A percentile compares a stretch with the other conserved stretches of the same genome.
Evolutionary conservation across 2,797 vertebrate species (phyloP).

Genomic region (Anabas testudineus): DNA sequence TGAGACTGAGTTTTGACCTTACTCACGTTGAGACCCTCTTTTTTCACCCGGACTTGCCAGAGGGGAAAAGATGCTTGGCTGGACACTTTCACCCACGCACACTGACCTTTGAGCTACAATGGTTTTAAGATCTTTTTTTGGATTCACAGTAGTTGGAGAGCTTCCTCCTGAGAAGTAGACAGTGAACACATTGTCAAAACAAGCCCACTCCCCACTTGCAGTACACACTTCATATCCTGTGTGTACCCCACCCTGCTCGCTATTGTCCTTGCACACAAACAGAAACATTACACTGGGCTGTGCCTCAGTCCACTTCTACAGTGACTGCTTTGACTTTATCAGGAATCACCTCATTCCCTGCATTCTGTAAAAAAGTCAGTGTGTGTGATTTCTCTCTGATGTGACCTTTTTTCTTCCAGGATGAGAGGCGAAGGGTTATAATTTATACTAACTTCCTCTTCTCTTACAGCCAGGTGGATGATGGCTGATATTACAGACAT

Average conservation of each 20-base stretch:
- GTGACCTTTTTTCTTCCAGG: constrained; percentile 23
- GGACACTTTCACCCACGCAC: constrained; percentile 42
- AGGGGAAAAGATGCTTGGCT: constrained; percentile 15
- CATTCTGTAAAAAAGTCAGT: neutral
- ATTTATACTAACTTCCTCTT: constrained; percentile 37
- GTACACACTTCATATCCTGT: constrained; percentile 58
- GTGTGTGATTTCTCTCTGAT: constrained; percentile 36
- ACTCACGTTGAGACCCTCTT: constrained; percentile 14
- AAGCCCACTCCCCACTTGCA: constrained; percentile 29
- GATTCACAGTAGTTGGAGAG: constrained; percentile 19
- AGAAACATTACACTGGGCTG: constrained; percentile 36
- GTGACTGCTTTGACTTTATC: constrained; percentile 12
- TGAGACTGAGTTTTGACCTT: constrained; percentile 46
- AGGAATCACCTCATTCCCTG: constrained; percentile 17
- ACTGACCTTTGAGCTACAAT: constrained; percentile 40
- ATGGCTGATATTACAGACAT: constrained; percentile 10
- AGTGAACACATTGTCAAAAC: constrained; percentile 42
- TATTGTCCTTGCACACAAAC: constrained; percentile 65
- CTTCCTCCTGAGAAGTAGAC: constrained; percentile 36
- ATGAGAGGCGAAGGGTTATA: constrained; percentile 6
- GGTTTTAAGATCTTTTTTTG: constrained; percentile 41
- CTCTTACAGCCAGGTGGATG: constrained; percentile 33
- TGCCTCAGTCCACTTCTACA: constrained; percentile 18
- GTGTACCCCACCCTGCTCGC: constrained; percentile 46
- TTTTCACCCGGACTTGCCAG: constrained; percentile 20